Conservation (phyloP, 2,113 vertebrate genomes). For the Eclectus roratus region DNA sequence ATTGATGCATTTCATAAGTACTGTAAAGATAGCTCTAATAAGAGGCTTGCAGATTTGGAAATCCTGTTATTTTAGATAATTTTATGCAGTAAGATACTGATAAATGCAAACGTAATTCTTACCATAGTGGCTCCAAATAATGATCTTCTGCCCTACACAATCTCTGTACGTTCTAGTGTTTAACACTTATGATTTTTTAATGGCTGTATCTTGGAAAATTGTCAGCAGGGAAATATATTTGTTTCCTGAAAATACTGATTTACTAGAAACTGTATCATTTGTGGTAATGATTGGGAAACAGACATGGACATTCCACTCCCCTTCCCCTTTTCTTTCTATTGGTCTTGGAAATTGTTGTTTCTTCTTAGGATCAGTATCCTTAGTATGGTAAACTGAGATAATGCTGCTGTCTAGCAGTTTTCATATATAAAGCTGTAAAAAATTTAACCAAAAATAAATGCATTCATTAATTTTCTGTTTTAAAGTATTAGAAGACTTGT, state of each 20-base stretch:
- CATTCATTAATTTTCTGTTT: neutral
- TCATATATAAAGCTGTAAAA: neutral
- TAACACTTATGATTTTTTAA: neutral
- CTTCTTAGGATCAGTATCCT: neutral
- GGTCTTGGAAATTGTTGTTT: neutral
- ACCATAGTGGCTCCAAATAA: neutral
- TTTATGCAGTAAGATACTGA: neutral
- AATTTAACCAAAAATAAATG: neutral
- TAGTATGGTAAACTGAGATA: neutral
- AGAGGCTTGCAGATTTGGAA: neutral
- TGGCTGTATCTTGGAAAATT: neutral
- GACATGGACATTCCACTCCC: fast-evolving
- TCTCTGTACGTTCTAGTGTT: neutral
- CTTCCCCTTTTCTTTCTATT: neutral
- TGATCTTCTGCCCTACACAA: neutral
- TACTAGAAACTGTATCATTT: neutral
- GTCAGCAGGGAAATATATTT: neutral
- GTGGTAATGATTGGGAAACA: neutral
- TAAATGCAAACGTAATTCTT: neutral
- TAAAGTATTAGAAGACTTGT: neutral
- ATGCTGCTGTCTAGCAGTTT: neutral
- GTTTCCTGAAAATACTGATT: neutral
- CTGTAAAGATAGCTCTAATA: neutral
- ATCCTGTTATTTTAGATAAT: neutral
- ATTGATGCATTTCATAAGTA: neutral